Conservation (phyloP, 2,888 invertebrate genomes). For the Elmis aenea region DNA sequence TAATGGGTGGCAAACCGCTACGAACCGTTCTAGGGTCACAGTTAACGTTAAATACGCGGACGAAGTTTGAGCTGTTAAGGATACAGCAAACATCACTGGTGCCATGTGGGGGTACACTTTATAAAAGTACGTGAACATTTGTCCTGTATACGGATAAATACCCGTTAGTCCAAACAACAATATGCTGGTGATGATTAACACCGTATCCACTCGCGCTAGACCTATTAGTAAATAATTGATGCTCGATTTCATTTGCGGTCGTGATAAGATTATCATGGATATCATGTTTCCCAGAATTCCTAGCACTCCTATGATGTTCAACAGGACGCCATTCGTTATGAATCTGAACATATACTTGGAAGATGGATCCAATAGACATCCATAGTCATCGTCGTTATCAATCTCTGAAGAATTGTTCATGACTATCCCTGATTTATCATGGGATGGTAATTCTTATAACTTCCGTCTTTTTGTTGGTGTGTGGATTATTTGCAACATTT, state of each 20-base stretch:
- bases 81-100: constrained; percentile 75
- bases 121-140: constrained; percentile 72
- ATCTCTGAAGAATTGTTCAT: constrained; percentile 14
- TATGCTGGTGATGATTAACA: constrained; percentile 80
- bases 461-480: no score
- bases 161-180: constrained; percentile 83
- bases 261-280: constrained; percentile 83
- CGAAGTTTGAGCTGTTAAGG: constrained; percentile 84
- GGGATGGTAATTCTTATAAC: no score
- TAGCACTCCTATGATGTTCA: constrained; percentile 74
- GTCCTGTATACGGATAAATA: constrained; percentile 76
- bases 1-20: constrained; percentile 88
- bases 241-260: constrained; percentile 93
- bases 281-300: constrained; percentile 88
- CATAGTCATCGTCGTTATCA: no score
- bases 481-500: no score
- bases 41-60: constrained; percentile 89
- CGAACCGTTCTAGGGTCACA: constrained; percentile 89
- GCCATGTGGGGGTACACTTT: constrained; percentile 76
- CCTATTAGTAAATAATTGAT: constrained; percentile 93
- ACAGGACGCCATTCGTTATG: constrained; percentile 74
- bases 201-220: constrained; percentile 88
- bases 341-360: constrained; percentile 61
- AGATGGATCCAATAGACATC: no score
- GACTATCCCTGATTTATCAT: no score